Conservation (phyloP, 2,797 vertebrate species). For the Chloroceryle amazona region DNA sequence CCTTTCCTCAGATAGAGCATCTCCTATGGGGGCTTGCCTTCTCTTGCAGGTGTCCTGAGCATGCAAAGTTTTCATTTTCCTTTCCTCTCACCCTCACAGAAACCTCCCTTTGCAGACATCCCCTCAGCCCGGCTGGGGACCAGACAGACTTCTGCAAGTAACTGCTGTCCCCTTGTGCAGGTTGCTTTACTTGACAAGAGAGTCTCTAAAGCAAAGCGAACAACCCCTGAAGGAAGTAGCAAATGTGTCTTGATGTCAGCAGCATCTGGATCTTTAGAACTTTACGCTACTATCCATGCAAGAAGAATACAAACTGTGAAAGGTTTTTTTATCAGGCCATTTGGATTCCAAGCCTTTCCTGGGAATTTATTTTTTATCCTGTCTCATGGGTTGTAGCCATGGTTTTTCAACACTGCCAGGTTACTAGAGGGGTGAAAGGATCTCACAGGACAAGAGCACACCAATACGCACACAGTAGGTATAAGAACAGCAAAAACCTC, state of each 20-base stretch:
- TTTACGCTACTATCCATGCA: neutral
- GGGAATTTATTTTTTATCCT: neutral
- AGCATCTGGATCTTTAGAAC: neutral
- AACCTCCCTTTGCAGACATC: constrained; percentile 10
- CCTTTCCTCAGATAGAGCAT: neutral
- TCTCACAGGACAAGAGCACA: neutral
- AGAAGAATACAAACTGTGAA: neutral
- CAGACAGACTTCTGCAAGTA: neutral
- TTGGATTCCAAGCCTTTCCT: neutral
- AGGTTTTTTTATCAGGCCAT: neutral
- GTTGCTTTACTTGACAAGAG: neutral
- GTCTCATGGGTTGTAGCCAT: fast-evolving
- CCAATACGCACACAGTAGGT: neutral
- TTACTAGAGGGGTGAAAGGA: neutral
- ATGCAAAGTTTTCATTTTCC: neutral
- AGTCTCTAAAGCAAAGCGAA: neutral
- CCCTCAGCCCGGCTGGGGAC: neutral
- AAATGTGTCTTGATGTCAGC: neutral
- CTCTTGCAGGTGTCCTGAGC: neutral
- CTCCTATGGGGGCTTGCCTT: neutral
- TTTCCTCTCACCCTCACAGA: neutral
- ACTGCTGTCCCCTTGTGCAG: neutral
- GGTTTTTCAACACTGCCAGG: neutral
- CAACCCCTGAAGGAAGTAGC: neutral
- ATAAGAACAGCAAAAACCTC: neutral